A percentile compares a stretch with the other conserved stretches of the same genome.
These are phyloP conservation scores for Bufotes viridis DNA, from an alignment of 2,797 vertebrate species.

Conservation along the genomic window DNA sequence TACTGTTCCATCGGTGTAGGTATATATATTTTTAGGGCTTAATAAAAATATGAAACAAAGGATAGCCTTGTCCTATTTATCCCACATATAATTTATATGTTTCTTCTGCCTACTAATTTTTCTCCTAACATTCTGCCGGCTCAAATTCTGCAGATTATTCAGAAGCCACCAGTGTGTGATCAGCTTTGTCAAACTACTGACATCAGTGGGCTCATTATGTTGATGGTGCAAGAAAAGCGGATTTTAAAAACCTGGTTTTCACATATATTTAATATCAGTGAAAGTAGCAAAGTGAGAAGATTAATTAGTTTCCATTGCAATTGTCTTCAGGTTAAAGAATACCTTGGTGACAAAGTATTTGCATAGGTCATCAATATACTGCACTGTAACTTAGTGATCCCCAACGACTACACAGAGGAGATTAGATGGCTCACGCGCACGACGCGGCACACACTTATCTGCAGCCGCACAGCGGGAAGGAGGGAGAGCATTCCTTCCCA, in stretches of 20 bases:
- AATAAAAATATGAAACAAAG: background rate
- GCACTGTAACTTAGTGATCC: too few species aligned
- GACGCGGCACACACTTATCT: too few species aligned
- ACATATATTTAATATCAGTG: background rate
- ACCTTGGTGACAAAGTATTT: background rate
- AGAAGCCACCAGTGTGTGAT: background rate
- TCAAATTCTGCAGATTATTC: background rate
- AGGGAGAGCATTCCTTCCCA: too few species aligned
- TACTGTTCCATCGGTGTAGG: too few species aligned
- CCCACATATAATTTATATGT: background rate
- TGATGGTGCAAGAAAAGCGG: background rate
- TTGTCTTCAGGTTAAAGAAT: background rate
- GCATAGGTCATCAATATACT: background rate
- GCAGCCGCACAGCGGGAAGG: too few species aligned
- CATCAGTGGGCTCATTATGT: background rate
- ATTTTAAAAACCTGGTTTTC: too few species aligned
- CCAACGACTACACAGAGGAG: too few species aligned
- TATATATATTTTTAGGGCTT: too few species aligned
- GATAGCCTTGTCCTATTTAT: background rate
- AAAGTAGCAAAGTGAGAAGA: too few species aligned
- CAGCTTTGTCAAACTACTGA: conserved; percentile 13
- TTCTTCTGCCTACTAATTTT: background rate
- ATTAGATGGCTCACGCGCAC: too few species aligned
- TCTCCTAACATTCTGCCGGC: background rate
- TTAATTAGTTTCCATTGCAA: background rate